Evolutionary conservation across 2,797 vertebrate genomes (phyloP), one percentile per base, ranked within the genome.

Genomic region (Fistularia commersonii): DNA sequence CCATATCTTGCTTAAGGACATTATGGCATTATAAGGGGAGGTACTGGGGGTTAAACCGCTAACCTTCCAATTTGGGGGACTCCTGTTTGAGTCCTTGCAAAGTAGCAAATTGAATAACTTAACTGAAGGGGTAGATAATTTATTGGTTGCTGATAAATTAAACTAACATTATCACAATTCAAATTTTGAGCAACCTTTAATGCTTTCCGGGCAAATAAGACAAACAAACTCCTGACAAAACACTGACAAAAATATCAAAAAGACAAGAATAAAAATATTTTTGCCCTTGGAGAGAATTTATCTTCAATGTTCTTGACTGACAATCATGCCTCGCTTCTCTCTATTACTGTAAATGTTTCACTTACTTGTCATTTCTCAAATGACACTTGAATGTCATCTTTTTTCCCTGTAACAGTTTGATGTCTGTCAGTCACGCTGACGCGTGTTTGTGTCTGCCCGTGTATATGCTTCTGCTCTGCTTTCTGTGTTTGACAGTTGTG

Each of bases 281-380:
- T 32, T 3, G 5, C 39, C 48, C 11, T 3, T 38, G 34, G 48
- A 58, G 53, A 42, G 34, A 39, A 38, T 47, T 58, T 38, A 68
- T 66, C 64, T 43, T 32, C 0, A 0, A 9, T 54, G 11, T 38
- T 68, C 65, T 60, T 54, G 76, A 66, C 69, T 68, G 65, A 10
- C 51, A 41, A 11, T 41, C 11, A 14, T 14, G 6, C 48, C 59
- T 41, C 52, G 51, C 38, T 12, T 65, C 43, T 33, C 48, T 72
- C 60, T 45, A 7, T 56, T 50, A 61, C 67, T 61, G 64, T 69
- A 60, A 68, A 73, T 55, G 56, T 70, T 60, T 78, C 61, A 50
- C 57, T 71, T 49, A 57, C 64, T 69, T 62, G 62, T 74, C 73
- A 73, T 42, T 73, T 63, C 62, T 69, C 8, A 35, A 69, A 63